These are phyloP conservation scores for Luscinia luscinia DNA, from an alignment of 2,797 vertebrate genomes.

Conservation along the genomic window DNA sequence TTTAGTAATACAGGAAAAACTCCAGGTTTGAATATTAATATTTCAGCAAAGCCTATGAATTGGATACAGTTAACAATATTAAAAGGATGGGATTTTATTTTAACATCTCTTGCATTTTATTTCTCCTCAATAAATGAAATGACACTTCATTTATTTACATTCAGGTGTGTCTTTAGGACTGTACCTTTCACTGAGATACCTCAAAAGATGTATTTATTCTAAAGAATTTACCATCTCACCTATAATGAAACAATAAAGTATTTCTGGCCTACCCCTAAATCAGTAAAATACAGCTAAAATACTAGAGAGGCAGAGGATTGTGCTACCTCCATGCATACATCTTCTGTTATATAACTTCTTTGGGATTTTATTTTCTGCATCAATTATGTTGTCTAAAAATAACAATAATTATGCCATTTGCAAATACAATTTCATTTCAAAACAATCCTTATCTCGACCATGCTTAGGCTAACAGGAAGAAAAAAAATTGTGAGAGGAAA, in stretches of 20 bases:
- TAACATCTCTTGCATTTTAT: neutral
- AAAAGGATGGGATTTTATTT: neutral
- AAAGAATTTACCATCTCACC: neutral
- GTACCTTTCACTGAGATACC: neutral
- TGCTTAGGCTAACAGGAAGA: neutral
- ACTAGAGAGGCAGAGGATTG: neutral
- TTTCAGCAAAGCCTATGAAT: neutral
- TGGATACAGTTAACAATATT: neutral
- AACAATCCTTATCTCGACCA: neutral
- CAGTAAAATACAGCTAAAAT: neutral
- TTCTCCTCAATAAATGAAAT: neutral
- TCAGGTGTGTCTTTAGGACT: neutral
- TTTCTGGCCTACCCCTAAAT: neutral
- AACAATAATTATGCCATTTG: neutral
- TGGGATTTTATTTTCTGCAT: neutral
- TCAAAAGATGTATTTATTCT: neutral
- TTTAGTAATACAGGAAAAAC: neutral
- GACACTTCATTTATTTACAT: neutral
- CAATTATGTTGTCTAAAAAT: neutral
- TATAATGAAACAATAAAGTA: neutral
- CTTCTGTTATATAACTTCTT: neutral
- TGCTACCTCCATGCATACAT: fast-evolving
- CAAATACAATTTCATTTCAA: neutral
- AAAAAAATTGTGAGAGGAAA: neutral
- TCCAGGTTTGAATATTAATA: neutral